Base-by-base conservation (phyloP, 1,140 invertebrate species). In the Drepana arcuata region DNA sequence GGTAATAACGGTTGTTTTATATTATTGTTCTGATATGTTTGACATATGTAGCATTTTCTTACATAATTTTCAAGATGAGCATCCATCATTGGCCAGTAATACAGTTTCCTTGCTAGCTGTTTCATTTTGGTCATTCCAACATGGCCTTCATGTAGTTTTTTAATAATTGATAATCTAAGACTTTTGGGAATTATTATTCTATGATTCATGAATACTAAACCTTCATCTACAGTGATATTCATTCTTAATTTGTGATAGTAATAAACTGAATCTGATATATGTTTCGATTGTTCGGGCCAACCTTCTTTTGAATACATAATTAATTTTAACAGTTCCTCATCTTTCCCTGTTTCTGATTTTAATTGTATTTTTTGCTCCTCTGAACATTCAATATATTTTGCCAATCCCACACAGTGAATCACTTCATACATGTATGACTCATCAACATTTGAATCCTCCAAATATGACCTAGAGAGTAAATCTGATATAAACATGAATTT, bases 71-170 rank as follows among this genome's bases (percentile, higher is more conserved):
- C 41, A 5, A 71, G 54, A 18, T 74, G 29, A 12, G 31, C 41
- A 34, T 44, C 41, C 31, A 74, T 65, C 0, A 41, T 4, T 6
- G 60, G 61, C 65, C 67, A 73, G 39, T 42, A 73, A 0, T 73
- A 34, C 41, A 55, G 15, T 14, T 61, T 37, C 25, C 52, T 53
- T 9, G 63, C 59, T n/a, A 39, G 31, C 15, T n/a, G n/a, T n/a
- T n/a, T n/a, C n/a, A n/a, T n/a, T n/a, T n/a, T n/a, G n/a, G n/a
- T n/a, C n/a, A n/a, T 34, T 32, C 38, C 38, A 23, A 38, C 1
- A 25, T 75, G 63, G 15, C 36, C 41, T 33, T 59, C 54, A 48
- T 74, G 71, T 1, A 80, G 16, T 35, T 32, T 52, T 4, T 53
- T 35, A 13, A 75, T 26, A 18, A 72, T 60, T 13, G 34, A 21